Evolutionary conservation across 2,888 invertebrate genomes (phyloP).

Genomic region (Thelaira solivaga): DNA sequence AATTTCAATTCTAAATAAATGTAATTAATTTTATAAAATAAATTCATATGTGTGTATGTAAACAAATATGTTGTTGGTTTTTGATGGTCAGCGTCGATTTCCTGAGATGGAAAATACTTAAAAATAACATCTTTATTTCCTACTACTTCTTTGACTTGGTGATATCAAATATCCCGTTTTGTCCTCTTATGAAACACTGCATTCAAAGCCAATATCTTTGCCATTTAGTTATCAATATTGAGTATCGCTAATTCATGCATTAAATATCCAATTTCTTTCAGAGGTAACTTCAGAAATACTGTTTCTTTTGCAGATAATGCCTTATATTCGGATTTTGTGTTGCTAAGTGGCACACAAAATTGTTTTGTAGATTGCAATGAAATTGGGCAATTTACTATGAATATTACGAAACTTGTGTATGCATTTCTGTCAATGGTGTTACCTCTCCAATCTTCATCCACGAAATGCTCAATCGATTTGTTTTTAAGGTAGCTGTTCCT

Average conservation of each 20-base stretch:
- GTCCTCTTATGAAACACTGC: neutral
- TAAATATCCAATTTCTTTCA: neutral
- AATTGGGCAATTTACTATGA: neutral
- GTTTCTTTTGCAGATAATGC: neutral
- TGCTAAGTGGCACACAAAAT: neutral
- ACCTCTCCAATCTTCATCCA: neutral
- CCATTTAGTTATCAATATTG: neutral
- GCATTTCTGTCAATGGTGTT: neutral
- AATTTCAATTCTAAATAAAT: neutral
- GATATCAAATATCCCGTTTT: neutral
- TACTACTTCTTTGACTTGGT: neutral
- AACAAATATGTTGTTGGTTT: conserved; percentile 10
- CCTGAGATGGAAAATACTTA: neutral
- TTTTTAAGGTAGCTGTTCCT: neutral
- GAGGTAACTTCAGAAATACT: no score
- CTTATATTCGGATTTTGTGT: neutral
- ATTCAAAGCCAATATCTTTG: neutral
- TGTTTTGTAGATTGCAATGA: neutral
- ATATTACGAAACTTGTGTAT: neutral
- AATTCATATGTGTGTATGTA: neutral
- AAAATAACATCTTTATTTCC: neutral
- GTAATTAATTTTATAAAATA: conserved; percentile 1
- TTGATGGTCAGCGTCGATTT: neutral
- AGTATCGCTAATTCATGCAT: neutral
- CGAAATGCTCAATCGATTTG: neutral